Evolutionary conservation across 2,888 invertebrate genomes (phyloP).

Genomic region (Cephus rjabovi): DNA sequence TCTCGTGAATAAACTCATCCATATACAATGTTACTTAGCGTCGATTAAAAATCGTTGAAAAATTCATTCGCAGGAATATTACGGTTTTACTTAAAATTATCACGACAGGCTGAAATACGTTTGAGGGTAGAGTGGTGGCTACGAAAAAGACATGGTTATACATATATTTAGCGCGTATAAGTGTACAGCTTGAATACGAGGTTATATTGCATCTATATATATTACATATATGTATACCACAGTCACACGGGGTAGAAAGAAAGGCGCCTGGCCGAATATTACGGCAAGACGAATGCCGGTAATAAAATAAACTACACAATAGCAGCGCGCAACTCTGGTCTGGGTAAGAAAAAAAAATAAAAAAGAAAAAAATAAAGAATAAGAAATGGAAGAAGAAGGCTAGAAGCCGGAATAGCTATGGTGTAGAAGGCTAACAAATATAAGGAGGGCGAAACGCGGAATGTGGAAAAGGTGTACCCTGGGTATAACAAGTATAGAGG

Average conservation of each 20-base stretch:
- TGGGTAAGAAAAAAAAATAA: neutral
- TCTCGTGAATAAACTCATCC: neutral
- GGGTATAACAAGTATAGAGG: neutral
- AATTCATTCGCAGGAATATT: neutral
- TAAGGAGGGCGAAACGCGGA: neutral
- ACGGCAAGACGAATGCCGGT: constrained; percentile 52
- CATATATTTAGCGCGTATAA: too few species aligned
- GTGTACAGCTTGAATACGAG: neutral
- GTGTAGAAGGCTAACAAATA: neutral
- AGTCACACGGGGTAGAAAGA: constrained; percentile 4
- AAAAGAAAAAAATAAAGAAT: constrained; percentile 49
- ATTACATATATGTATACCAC: neutral
- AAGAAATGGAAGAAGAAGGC: constrained; percentile 59
- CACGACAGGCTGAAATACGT: neutral
- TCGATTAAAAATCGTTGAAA: neutral
- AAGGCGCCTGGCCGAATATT: constrained; percentile 45
- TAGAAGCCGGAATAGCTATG: neutral
- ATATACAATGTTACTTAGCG: neutral
- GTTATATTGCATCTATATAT: neutral
- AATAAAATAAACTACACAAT: constrained; percentile 58
- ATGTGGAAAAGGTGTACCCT: neutral
- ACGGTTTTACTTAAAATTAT: neutral
- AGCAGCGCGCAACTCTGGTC: constrained; percentile 25
- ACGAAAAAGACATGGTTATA: neutral
- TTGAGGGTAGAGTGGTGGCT: neutral